These are phyloP conservation scores for Apoderus coryli DNA, from an alignment of 2,888 invertebrate genomes.

Conservation along the genomic window DNA sequence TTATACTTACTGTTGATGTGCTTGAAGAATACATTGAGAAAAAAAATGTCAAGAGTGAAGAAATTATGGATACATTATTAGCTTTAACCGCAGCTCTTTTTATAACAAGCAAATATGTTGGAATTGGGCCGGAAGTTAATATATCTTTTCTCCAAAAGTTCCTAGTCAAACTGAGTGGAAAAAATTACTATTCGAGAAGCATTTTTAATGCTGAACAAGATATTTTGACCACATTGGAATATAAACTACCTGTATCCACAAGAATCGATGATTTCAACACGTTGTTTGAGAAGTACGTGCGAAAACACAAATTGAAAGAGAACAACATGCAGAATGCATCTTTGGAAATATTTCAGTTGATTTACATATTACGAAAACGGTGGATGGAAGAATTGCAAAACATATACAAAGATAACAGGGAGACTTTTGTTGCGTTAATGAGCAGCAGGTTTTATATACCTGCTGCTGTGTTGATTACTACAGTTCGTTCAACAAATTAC, in stretches of 20 bases:
- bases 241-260: conserved; percentile 23
- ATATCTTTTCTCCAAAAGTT: conserved; percentile 17
- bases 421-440: conserved; percentile 22
- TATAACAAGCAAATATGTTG: conserved; percentile 24
- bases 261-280: conserved; percentile 26
- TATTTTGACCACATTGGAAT: conserved; percentile 21
- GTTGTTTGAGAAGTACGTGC: conserved; percentile 23
- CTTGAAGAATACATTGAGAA: conserved; percentile 23
- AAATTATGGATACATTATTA: conserved; percentile 21
- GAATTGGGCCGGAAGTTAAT: conserved; percentile 23
- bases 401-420: conserved; percentile 20
- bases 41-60: conserved; percentile 17
- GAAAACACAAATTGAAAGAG: conserved; percentile 21
- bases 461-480: conserved; percentile 23
- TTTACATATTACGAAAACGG: conserved; percentile 20
- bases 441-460: conserved; percentile 25
- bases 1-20: conserved; percentile 24
- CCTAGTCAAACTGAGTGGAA: conserved; percentile 20
- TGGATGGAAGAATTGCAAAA: conserved; percentile 23
- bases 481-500: conserved; percentile 21
- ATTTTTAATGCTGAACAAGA: conserved; percentile 22
- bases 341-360: conserved; percentile 22
- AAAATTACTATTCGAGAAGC: conserved; percentile 15
- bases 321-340: conserved; percentile 22
- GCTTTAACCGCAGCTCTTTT: conserved; percentile 21